phyloP scores from a whole-genome alignment of 2,797 vertebrate genomes.

The Centroberyx gerrardi region DNA sequence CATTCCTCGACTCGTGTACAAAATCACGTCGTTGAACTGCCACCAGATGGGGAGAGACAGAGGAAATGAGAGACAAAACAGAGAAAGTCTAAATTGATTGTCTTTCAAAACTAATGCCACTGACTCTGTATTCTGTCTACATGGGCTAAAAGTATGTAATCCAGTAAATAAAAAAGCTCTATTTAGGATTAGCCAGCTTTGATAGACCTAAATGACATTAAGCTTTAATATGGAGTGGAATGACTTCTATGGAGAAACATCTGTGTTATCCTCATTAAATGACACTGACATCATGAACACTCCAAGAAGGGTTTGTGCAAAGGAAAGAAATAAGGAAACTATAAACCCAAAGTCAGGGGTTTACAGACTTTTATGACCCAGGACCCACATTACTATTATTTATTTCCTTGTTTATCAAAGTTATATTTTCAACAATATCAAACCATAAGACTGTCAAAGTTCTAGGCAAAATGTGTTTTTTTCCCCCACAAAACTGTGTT shows the following conservation, averaged over 20 bases:
- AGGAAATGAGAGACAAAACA: background rate
- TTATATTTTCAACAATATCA: conserved; percentile 4
- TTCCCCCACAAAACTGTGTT: background rate
- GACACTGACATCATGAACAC: background rate
- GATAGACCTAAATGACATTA: background rate
- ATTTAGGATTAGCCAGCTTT: no score
- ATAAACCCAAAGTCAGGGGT: background rate
- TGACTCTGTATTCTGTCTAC: background rate
- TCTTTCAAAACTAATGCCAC: background rate
- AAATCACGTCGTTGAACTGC: conserved; percentile 94
- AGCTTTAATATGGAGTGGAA: background rate
- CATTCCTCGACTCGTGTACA: conserved; percentile 97
- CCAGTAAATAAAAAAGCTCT: no score
- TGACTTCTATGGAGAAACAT: no score
- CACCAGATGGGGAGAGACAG: conserved; percentile 16
- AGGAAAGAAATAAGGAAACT: background rate
- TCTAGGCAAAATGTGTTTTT: conserved; percentile 19
- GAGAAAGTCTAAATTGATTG: background rate
- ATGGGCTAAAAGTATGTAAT: no score
- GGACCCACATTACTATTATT: background rate
- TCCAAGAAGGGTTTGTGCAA: background rate
- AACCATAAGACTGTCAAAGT: background rate
- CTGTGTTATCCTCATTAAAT: no score
- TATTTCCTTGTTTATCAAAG: background rate
- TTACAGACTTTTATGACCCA: background rate